A percentile compares a stretch with the other conserved stretches of the same genome.
Evolutionary conservation across 2,797 vertebrate species (phyloP).

Genomic region (Falco cherrug): DNA sequence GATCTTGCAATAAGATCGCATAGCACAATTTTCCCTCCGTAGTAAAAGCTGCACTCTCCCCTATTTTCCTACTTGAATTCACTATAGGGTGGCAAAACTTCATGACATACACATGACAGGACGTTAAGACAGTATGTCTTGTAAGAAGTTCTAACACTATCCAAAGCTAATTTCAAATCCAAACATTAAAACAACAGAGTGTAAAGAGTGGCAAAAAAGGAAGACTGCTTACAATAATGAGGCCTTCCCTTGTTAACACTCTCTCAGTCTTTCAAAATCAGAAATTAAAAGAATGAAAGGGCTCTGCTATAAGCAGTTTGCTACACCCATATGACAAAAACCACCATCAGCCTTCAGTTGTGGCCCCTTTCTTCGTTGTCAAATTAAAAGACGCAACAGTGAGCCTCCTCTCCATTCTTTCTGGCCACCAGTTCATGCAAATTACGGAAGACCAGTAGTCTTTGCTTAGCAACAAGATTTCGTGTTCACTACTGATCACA

Average conservation of each 20-base stretch:
- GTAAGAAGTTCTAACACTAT: background rate
- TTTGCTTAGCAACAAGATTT: conserved; percentile 7
- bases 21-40: background rate
- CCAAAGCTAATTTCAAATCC: conserved; percentile 4
- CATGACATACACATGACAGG: background rate
- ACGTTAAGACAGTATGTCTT: background rate
- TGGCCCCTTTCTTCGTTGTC: background rate
- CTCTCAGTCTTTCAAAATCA: background rate
- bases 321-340: background rate
- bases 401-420: background rate
- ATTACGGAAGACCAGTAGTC: background rate
- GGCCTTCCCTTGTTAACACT: background rate
- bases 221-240: background rate
- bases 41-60: background rate
- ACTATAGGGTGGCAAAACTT: background rate
- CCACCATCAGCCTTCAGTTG: background rate
- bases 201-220: background rate
- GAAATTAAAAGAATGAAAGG: background rate
- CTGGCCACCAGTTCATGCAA: background rate
- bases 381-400: background rate
- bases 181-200: background rate
- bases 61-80: background rate
- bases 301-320: background rate
- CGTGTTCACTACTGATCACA: background rate
- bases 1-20: background rate